Evolutionary conservation across 2,113 vertebrate genomes (phyloP).

Genomic region (Ploceus nigricollis): DNA sequence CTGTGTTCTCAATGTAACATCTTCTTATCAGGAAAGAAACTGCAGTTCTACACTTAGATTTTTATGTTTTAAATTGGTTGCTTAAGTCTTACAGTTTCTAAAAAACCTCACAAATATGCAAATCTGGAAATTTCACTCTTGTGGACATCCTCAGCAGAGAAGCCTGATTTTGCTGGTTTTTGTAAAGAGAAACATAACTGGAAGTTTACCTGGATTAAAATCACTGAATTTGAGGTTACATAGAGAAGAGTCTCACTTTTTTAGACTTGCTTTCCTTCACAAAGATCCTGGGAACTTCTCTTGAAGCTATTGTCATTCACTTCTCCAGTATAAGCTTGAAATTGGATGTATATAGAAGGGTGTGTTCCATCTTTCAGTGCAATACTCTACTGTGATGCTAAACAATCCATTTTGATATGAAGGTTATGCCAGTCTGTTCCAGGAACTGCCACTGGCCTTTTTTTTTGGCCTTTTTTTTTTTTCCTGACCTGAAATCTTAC

Average conservation of each 20-base stretch:
- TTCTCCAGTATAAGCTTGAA: not conserved
- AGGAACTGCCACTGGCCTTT: not conserved
- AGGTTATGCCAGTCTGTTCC: not conserved
- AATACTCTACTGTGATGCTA: not conserved
- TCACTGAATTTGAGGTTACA: rapidly evolving
- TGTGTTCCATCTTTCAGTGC: not conserved
- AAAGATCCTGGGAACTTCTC: not conserved
- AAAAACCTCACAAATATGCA: not conserved
- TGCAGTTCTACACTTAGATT: not conserved
- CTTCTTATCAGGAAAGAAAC: not conserved
- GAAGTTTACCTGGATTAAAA: not conserved
- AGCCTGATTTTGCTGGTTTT: not conserved
- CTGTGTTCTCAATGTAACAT: not conserved
- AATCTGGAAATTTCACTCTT: not conserved
- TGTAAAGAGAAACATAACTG: not conserved
- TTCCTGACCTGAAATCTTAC: not conserved
- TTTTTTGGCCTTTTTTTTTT: not conserved
- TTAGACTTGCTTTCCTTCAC: not conserved
- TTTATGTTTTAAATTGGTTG: not conserved
- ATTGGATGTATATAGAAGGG: not conserved
- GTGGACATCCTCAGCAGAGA: not conserved
- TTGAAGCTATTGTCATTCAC: not conserved
- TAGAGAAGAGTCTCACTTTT: not conserved
- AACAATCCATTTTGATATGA: constrained; percentile 5
- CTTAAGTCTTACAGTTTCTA: not conserved